These are phyloP conservation scores for Scatophagus argus DNA, from an alignment of 2,113 vertebrate genomes.

Conservation along the genomic window DNA sequence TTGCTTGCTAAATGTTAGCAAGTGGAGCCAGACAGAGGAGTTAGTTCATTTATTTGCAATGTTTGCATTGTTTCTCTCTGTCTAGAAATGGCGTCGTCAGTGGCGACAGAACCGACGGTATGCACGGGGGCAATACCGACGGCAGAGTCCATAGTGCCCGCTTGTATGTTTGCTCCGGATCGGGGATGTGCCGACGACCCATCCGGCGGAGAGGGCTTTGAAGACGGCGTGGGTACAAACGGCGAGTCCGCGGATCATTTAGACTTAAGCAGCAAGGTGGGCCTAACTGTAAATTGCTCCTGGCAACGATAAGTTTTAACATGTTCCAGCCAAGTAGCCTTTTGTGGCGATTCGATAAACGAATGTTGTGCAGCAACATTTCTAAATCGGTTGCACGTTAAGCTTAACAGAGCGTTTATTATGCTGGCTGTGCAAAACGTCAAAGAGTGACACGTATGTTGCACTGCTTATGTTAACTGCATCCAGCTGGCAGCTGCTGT, in stretches of 20 bases:
- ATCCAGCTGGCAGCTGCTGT: conserved; percentile 38
- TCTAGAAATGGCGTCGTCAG: conserved; percentile 80
- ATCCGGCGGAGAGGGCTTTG: conserved; percentile 57
- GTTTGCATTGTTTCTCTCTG: not conserved
- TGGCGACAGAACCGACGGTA: conserved; percentile 61
- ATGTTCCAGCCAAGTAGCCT: fast-evolving
- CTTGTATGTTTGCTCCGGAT: conserved; percentile 93
- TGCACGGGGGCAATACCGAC: conserved; percentile 64
- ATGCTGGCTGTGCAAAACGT: conserved; percentile 18
- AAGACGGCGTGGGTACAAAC: conserved; percentile 77
- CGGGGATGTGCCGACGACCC: conserved; percentile 80
- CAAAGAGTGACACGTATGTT: conserved; percentile 74
- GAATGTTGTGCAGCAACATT: not conserved
- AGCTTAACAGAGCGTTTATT: not conserved
- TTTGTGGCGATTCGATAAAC: not conserved
- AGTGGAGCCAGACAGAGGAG: not conserved
- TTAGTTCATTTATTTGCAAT: not conserved
- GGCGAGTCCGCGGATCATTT: conserved; percentile 87
- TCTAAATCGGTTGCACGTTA: not conserved
- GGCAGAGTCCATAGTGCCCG: conserved; percentile 87
- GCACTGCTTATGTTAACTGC: conserved; percentile 2
- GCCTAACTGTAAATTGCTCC: conserved; percentile 58
- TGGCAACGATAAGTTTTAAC: not conserved
- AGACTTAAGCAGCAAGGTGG: conserved; percentile 94
- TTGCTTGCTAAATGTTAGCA: conserved; percentile 15